Base-by-base conservation (phyloP, 2,113 vertebrate species). In the Calyptomena viridis region DNA sequence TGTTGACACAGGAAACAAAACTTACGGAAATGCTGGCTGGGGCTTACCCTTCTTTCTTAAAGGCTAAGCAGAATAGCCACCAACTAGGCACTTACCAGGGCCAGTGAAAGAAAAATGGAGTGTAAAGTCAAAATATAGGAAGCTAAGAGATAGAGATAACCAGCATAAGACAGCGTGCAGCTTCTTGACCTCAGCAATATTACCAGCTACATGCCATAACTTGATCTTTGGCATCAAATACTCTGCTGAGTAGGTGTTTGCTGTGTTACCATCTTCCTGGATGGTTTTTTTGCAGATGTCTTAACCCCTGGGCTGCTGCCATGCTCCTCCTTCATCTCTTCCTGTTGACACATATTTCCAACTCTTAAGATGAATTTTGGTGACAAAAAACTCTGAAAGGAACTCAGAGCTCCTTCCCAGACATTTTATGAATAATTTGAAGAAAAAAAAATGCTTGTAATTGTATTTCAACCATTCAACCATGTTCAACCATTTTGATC, bases 1-100 rank as follows among this genome's bases (percentile, higher is more conserved):
- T 95, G 95, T 90, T 96, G 95, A 95, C 78, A 93, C 42, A 87
- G 78, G 79, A 95, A 95, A 77, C 58, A 96, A 71, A 91, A 96
- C 68, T 78, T 79, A 81, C 73, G 89, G 58, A 95, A 93, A 82
- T 60, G 62, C 82, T 89, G 85, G 52, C 59, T 88, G 58, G 50
- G 50, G 39, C 52, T 79, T 84, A 84, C 55, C 60, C 59, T 88
- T 76, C 66, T 83, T 91, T 95, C 88, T 94, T 71, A 84, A 86
- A 89, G 64, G 60, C 55, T 93, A 64, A 88, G 37, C 28, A 84
- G 42, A 96, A 72, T 11, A 80, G 24, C 39, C 73, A 60, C 68
- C 60, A 80, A 40, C 35, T 40, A n/a, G 73, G 52, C 69, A 75
- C 24, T 92, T 89, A 84, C 52, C 44, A 78, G 72, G 33, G 63